These are phyloP conservation scores for Pseudobourletiella spinata DNA, from an alignment of 1,140 invertebrate species.

Conservation along the genomic window DNA sequence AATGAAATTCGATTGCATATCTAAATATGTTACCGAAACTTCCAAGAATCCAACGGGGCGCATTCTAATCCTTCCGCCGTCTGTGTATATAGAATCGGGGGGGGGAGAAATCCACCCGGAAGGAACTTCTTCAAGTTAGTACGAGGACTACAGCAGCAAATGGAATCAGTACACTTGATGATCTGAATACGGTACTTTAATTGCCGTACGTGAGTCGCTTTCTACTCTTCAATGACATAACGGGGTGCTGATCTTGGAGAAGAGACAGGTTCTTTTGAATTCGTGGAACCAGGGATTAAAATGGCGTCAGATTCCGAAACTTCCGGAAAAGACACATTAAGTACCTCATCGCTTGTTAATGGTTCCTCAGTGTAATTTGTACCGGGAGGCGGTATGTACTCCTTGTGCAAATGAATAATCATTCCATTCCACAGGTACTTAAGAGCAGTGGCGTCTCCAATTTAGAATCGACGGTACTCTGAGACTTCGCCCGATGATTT, in stretches of 20 bases:
- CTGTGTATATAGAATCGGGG: not conserved
- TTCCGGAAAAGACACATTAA: not conserved
- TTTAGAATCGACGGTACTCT: conserved; percentile 6
- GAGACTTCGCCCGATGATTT: conserved; percentile 39
- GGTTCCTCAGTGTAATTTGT: not conserved
- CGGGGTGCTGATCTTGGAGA: not conserved
- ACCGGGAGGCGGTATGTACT: conserved; percentile 34
- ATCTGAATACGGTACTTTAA: conserved; percentile 7
- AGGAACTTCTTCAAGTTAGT: not conserved
- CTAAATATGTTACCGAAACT: too few species aligned
- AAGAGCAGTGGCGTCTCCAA: conserved; percentile 39
- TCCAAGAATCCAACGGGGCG: too few species aligned
- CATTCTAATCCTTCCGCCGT: too few species aligned
- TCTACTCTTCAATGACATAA: not conserved
- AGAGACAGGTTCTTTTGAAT: not conserved
- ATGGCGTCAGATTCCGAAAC: not conserved
- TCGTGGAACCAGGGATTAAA: not conserved
- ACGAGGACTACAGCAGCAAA: not conserved
- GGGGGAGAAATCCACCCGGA: not conserved
- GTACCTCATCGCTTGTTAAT: not conserved
- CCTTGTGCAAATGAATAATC: conserved; percentile 37
- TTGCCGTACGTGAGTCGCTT: not conserved
- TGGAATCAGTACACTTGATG: not conserved
- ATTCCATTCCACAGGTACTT: conserved; percentile 38
- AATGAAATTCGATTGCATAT: too few species aligned